Evolutionary conservation across 2,797 vertebrate genomes (phyloP).

Genomic region (Kryptopterus vitreolus): DNA sequence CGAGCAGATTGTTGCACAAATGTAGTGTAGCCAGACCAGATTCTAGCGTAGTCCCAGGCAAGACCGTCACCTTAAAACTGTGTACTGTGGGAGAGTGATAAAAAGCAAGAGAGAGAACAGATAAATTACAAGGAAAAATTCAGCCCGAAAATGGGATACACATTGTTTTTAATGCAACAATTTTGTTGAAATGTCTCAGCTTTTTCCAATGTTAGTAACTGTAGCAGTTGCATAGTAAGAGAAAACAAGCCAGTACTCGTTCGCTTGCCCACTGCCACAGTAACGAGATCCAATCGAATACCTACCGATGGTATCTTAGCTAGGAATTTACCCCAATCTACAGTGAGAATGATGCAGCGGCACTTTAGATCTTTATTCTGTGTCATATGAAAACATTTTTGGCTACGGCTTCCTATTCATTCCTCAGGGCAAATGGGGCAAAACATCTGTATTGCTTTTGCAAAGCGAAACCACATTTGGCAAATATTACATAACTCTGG

Average conservation of each 20-base stretch:
- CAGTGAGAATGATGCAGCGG: neutral
- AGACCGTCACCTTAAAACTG: constrained; percentile 84
- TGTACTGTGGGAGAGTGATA: constrained; percentile 71
- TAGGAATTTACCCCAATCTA: neutral
- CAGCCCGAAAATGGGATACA: neutral
- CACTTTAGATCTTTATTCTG: neutral
- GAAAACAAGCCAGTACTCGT: no score
- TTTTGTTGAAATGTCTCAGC: neutral
- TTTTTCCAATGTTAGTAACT: neutral
- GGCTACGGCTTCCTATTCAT: neutral
- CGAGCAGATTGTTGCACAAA: constrained; percentile 89
- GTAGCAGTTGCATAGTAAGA: no score
- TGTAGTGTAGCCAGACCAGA: constrained; percentile 90
- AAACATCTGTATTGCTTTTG: neutral
- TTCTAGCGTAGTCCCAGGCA: constrained; percentile 92
- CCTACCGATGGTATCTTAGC: neutral
- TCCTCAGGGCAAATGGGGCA: neutral
- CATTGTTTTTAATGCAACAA: neutral
- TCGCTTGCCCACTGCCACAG: no score
- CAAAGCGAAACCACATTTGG: neutral
- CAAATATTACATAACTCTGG: neutral
- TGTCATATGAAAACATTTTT: neutral
- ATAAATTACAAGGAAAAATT: neutral
- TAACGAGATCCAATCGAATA: neutral
- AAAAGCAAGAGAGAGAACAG: neutral